These are phyloP conservation scores for Porites cylindrica DNA, from an alignment of 92 coral and sea anemone species.

Conservation along the genomic window DNA sequence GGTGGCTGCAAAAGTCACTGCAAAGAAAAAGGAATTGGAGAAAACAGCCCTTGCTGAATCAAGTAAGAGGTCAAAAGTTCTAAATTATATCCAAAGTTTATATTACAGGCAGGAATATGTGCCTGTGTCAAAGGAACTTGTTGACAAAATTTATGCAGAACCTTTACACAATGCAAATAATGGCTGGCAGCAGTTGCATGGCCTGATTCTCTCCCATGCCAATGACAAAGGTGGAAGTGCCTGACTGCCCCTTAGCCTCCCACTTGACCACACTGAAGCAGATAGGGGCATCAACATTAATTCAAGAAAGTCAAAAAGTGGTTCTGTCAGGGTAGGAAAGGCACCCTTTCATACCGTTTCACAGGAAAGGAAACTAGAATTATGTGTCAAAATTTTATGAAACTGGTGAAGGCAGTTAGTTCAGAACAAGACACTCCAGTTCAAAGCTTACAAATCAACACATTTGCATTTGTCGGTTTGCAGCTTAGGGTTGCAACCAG, in stretches of 20 bases:
- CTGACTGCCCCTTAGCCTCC: too few species aligned
- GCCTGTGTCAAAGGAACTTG: constrained; percentile 32
- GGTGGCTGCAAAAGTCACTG: background rate
- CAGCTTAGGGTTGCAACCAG: constrained; percentile 70
- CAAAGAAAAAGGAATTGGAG: constrained; percentile 27
- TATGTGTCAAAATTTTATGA: constrained; percentile 60
- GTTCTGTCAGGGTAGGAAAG: constrained; percentile 51
- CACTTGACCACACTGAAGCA: constrained; percentile 13
- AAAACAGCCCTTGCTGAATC: constrained; percentile 33
- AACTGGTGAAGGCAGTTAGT: constrained; percentile 38
- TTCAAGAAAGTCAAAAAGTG: constrained; percentile 36
- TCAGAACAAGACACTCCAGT: background rate
- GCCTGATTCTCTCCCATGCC: constrained; percentile 36
- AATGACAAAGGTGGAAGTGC: too few species aligned
- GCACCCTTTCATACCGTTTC: constrained; percentile 41
- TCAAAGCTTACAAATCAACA: constrained; percentile 36
- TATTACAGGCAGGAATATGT: constrained; percentile 31
- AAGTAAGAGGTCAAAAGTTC: constrained; percentile 24
- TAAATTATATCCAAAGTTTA: constrained; percentile 18
- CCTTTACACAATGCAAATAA: constrained; percentile 22
- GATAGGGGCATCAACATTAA: constrained; percentile 30
- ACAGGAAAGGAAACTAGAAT: constrained; percentile 56
- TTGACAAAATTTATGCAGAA: constrained; percentile 44
- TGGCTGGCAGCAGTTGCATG: constrained; percentile 34
- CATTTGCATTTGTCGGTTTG: background rate